Percentiles rank a stretch among this genome's conserved stretches.
Conservation (phyloP, 2,797 vertebrate genomes). For the Synanceia verrucosa region DNA sequence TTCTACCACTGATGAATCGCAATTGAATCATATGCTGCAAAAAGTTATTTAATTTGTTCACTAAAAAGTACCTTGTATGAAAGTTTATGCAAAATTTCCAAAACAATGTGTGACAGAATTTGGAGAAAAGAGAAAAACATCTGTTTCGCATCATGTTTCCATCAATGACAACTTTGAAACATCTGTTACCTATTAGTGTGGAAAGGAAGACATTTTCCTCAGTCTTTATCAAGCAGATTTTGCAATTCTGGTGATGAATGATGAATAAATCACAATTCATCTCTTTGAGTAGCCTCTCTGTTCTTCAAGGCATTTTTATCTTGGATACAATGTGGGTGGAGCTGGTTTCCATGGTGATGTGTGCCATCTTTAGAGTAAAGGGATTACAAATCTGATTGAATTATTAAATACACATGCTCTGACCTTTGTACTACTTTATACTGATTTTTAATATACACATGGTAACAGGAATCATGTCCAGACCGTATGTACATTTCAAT, state of each 20-base stretch:
- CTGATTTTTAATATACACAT: not conserved
- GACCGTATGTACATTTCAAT: not conserved
- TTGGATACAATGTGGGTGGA: not conserved
- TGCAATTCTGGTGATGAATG: not conserved
- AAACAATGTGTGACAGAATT: slow-evolving; percentile 26
- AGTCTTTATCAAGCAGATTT: slow-evolving; percentile 7
- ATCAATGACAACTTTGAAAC: slow-evolving; percentile 12
- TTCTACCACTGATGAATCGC: not conserved
- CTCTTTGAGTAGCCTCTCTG: not conserved
- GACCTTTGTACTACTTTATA: not conserved
- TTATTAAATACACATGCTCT: not conserved
- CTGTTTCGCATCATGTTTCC: slow-evolving; percentile 25
- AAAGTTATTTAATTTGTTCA: slow-evolving; percentile 1
- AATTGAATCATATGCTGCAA: no score
- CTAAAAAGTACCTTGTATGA: slow-evolving; percentile 19
- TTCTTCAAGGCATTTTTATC: not conserved
- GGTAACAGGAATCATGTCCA: not conserved
- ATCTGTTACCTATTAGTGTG: slow-evolving; percentile 38
- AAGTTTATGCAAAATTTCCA: slow-evolving; percentile 14
- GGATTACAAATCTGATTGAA: not conserved
- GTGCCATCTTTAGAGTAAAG: not conserved
- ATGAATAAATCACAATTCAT: slow-evolving; percentile 4
- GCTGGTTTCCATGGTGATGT: not conserved
- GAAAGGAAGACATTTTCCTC: not conserved
- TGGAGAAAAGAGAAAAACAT: slow-evolving; percentile 19